A percentile compares a stretch with the other conserved stretches of the same genome.
These are phyloP conservation scores for Lophotis ruficrista DNA, from an alignment of 2,113 vertebrate genomes.

Conservation along the genomic window DNA sequence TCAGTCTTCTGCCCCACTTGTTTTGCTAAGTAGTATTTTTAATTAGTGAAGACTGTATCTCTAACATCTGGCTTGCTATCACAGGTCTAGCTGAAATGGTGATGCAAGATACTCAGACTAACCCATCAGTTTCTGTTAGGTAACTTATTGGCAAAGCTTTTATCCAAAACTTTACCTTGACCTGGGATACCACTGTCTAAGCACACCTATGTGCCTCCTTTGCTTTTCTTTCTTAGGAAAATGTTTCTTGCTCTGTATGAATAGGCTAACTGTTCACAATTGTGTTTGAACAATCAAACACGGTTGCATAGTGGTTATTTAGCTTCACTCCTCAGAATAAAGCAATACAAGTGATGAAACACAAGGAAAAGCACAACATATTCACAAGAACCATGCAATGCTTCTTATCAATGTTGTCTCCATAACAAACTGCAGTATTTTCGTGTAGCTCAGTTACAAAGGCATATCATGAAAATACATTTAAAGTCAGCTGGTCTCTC, in stretches of 20 bases:
- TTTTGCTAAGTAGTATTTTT: background rate
- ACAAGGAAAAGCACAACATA: background rate
- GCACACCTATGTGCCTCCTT: background rate
- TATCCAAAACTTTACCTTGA: background rate
- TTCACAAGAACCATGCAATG: background rate
- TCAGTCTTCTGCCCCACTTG: background rate
- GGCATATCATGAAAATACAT: background rate
- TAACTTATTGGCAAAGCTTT: background rate
- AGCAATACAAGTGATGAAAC: background rate
- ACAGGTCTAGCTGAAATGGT: background rate
- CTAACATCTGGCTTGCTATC: background rate
- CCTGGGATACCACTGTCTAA: background rate
- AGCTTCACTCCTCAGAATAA: background rate
- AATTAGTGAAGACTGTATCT: background rate
- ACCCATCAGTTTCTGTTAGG: background rate
- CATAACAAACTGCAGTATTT: background rate
- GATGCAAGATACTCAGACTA: background rate
- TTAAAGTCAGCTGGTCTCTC: background rate
- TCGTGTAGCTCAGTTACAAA: background rate
- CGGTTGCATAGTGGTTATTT: rapidly evolving
- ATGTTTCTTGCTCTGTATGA: background rate
- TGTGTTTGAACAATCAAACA: background rate
- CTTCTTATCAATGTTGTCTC: background rate
- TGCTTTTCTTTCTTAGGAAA: background rate
- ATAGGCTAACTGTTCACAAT: background rate